Conservation (phyloP, 2,888 invertebrate genomes). For the Conchocele bisecta region DNA sequence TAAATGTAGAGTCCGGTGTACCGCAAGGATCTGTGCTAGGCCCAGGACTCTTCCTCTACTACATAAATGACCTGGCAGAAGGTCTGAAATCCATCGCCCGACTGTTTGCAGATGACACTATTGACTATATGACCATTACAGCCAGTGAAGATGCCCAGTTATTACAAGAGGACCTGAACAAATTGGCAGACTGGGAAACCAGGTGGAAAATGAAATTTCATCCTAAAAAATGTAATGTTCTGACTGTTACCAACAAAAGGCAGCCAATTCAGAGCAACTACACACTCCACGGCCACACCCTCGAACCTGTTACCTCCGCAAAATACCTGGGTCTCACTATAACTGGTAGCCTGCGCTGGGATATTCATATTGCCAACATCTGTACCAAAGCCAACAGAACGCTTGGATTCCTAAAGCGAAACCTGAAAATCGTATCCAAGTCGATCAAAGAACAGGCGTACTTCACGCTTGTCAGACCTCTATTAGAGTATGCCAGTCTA, state of each 20-base stretch:
- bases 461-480: conserved; percentile 2
- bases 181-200: conserved; percentile 24
- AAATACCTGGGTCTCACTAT: conserved; percentile 28
- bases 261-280: conserved; percentile 3
- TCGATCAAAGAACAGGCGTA: no score
- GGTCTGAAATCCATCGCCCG: conserved; percentile 20
- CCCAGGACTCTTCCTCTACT: conserved; percentile 11
- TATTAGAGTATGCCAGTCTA: background rate
- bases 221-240: conserved; percentile 34
- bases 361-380: background rate
- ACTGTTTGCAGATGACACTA: conserved; percentile 32
- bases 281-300: background rate
- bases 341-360: conserved; percentile 19
- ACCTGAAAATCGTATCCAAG: background rate
- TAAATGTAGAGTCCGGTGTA: conserved; percentile 15
- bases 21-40: conserved; percentile 19
- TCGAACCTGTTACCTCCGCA: background rate
- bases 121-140: conserved; percentile 28
- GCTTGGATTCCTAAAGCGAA: conserved; percentile 9
- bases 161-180: conserved; percentile 33
- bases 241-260: conserved; percentile 24
- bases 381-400: background rate
- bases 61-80: conserved; percentile 23
- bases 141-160: conserved; percentile 1
- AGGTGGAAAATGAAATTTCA: conserved; percentile 46